Base-by-base conservation (phyloP, 1,140 invertebrate genomes). In the Ips nitidus region DNA sequence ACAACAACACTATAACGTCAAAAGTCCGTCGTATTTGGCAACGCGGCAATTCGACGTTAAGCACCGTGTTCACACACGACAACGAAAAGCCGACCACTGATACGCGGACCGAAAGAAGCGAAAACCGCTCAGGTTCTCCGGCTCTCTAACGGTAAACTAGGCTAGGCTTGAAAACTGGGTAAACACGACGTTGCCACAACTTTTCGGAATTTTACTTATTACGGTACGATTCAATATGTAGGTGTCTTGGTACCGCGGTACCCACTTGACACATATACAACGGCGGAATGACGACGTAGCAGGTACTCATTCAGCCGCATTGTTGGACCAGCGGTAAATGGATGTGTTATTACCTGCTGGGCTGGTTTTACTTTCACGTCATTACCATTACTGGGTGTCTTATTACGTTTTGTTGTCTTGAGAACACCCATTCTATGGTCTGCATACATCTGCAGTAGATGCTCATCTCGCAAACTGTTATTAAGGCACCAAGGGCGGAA, bases 111-210 rank as follows among this genome's bases (percentile, higher is more conserved):
- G 47, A 39, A 45, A 50, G 6, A 40, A 56, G 22, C 5, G 39
- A 56, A 55, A 41, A 56, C 38, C 37, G 52, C 50, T 53, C 50
- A 41, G 40, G 52, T 58, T 57, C 38, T 52, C 56, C 39, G 47
- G 55, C 52, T 47, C 45, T 56, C 58, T 70, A 70, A 70, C 68
- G 68, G 68, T 70, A 70, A 70, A 70, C 50, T 70, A 70, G 68
- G 68, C 68, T 70, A 70, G 61, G 68, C 67, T 22, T 60, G 41
- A 45, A 60, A 60, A 60, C 58, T 45, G 40, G 62, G 62, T 62
- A 62, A 47, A 38, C 47, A 40, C 62, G 40, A 36, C 42, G 62
- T 64, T 64, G 62, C 62, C 62, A 64, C n/a, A 55, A 55, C 5
- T 52, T 64, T 64, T 42, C 37, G 52, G 36, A 7, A 52, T 47